Base-by-base conservation (phyloP, 2,113 vertebrate species). In the Corvus moneduloides region DNA sequence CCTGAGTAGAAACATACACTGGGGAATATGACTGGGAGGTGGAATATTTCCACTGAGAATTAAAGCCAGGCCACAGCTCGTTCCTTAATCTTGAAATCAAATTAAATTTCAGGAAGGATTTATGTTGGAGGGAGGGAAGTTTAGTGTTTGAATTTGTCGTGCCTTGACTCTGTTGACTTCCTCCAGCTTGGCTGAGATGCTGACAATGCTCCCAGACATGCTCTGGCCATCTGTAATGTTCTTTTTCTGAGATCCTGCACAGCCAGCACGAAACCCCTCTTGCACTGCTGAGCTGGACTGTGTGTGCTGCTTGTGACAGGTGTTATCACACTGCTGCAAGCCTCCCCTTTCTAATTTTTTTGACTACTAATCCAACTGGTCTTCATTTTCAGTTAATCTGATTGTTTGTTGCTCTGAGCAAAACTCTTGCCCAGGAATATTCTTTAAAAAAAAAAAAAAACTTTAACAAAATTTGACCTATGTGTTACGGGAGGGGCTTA, bases 41-140 rank as follows among this genome's bases (percentile, higher is more conserved):
- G 33, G 84, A 88, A 10, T 75, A 44, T 64, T 91, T 90, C 63
- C 69, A 76, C 83, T 39, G 49, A 82, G 63, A 68, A 52, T 87
- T 48, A 73, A 68, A 84, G 63, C 28, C 59, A 90, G 81, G 28
- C 27, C 37, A 39, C 20, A 46, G 39, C 54, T 61, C 44, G 4
- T 79, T 78, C 39, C 73, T 91, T 88, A 55, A 84, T 82, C 44
- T 58, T 88, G 77, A 76, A 79, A 58, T 73, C 15, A 78, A 80
- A 71, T 28, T 41, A 33, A 69, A 49, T 84, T 87, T 83, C 44
- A 41, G 27, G 49, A 51, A n/a, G 33, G 44, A 41, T 76, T 83
- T 82, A 3, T 28, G 6, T 63, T 9, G 7, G 33, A 35, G 19
- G 16, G n/a, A 75, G 73, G 27, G 77, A 37, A 66, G 52, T 33